phyloP scores from a whole-genome alignment of 35 echinoderm and acorn worm species.

The Stichopus chloronotus region DNA sequence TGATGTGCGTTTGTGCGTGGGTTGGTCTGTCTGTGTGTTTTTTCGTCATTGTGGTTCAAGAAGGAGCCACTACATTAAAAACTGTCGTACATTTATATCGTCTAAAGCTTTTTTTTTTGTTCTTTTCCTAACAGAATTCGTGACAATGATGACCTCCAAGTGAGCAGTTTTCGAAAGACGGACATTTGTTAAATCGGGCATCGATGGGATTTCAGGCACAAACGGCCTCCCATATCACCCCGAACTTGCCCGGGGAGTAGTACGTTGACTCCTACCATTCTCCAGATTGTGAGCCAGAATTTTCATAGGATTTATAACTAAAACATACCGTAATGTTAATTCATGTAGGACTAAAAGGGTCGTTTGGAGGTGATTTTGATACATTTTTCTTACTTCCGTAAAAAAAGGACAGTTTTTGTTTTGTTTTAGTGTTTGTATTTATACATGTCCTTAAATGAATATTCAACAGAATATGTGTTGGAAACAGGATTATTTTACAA shows the following conservation, averaged over 20 bases:
- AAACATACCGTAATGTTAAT: neutral
- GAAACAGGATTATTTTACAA: too few species aligned
- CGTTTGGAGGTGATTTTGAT: conserved; percentile 6
- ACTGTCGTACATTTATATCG: too few species aligned
- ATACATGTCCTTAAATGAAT: too few species aligned
- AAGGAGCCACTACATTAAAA: too few species aligned
- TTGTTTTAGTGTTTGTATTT: too few species aligned
- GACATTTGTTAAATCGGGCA: conserved; percentile 5
- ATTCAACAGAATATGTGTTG: too few species aligned
- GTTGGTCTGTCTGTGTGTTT: too few species aligned
- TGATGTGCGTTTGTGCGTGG: too few species aligned
- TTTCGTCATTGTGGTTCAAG: too few species aligned
- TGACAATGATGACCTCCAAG: conserved; percentile 91
- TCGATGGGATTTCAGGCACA: neutral
- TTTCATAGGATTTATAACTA: neutral
- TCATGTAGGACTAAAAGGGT: neutral
- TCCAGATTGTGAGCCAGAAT: neutral
- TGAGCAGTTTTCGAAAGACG: conserved; percentile 23
- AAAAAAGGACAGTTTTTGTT: too few species aligned
- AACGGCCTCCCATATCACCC: neutral
- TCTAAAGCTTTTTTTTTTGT: neutral
- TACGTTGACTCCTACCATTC: neutral
- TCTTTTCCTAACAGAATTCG: conserved; percentile 67
- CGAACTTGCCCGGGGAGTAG: neutral
- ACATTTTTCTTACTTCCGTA: neutral